Evolutionary conservation across 2,888 invertebrate species (phyloP).

Genomic region (Anaspis maculata): DNA sequence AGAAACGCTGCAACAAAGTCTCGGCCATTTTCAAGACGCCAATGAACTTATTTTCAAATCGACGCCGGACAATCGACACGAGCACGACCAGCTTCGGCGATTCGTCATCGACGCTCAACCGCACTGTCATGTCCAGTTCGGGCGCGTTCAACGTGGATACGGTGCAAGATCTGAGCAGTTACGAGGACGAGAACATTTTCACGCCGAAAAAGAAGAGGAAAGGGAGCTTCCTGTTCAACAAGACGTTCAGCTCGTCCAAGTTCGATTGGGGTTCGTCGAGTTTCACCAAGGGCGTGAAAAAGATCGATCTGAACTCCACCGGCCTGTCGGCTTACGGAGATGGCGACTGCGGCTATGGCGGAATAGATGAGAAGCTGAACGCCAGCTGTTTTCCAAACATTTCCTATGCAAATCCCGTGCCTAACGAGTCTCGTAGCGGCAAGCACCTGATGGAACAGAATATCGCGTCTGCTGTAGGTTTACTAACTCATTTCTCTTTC

Average conservation of each 20-base stretch:
- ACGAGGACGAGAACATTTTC: constrained; percentile 8
- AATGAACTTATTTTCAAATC: constrained; percentile 36
- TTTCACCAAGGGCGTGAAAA: constrained; percentile 14
- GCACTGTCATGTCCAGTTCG: constrained; percentile 35
- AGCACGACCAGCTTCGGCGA: constrained; percentile 15
- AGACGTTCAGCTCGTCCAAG: constrained; percentile 38
- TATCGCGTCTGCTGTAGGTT: constrained; percentile 35
- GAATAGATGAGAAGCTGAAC: constrained; percentile 28
- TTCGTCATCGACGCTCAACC: constrained; percentile 24
- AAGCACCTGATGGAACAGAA: too few species aligned
- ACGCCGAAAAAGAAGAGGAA: constrained; percentile 28
- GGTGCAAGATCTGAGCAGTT: constrained; percentile 30
- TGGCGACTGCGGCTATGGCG: constrained; percentile 21
- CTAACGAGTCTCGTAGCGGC: too few species aligned
- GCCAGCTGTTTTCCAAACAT: constrained; percentile 38
- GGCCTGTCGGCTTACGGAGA: constrained; percentile 30
- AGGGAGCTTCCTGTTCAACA: constrained; percentile 34
- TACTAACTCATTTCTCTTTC: too few species aligned
- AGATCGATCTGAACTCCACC: constrained; percentile 27
- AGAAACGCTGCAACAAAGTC: constrained; percentile 33
- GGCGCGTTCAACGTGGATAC: constrained; percentile 37
- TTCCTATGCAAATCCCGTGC: constrained; percentile 30
- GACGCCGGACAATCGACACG: constrained; percentile 36
- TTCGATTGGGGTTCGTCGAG: constrained; percentile 28
- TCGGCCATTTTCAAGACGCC: constrained; percentile 38